Conservation (phyloP, 2,888 invertebrate genomes). For the Meliscaeva auricollis region DNA sequence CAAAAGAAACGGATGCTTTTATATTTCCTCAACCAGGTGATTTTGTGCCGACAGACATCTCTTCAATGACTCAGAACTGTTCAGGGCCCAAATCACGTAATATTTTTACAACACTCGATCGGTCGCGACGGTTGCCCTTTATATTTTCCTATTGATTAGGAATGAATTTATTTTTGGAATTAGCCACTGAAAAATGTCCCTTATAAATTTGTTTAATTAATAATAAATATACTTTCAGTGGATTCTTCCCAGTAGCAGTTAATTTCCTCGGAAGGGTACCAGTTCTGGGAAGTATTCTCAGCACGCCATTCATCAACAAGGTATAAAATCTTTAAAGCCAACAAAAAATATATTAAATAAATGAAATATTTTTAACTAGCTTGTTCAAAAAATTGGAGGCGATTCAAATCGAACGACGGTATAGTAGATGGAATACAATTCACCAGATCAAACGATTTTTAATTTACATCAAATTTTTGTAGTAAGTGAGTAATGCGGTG, state of each 20-base stretch:
- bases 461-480: constrained; percentile 78
- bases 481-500: constrained; percentile 64
- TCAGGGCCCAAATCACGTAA: too few relatives aligned
- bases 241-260: constrained; percentile 98
- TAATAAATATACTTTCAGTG: constrained; percentile 86
- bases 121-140: too few relatives aligned
- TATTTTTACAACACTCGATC: too few relatives aligned
- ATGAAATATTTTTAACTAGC: constrained; percentile 86
- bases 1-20: too few relatives aligned
- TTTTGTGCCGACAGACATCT: too few relatives aligned
- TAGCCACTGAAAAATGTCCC: too few relatives aligned
- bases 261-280: constrained; percentile 98
- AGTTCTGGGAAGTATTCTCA: constrained; percentile 93
- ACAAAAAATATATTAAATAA: constrained; percentile 69
- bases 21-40: too few relatives aligned
- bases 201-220: not conserved
- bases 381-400: constrained; percentile 92
- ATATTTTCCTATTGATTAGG: too few relatives aligned
- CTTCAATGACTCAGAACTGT: too few relatives aligned
- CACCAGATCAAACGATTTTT: constrained; percentile 49
- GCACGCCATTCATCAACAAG: constrained; percentile 94
- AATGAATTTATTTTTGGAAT: too few relatives aligned
- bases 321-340: constrained; percentile 84
- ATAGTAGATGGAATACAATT: constrained; percentile 83
- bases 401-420: constrained; percentile 93